A percentile compares a stretch with the other conserved stretches of the same genome.
These are phyloP conservation scores for Camptogramma bilineatum DNA, from an alignment of 2,888 invertebrate species.

Conservation along the genomic window DNA sequence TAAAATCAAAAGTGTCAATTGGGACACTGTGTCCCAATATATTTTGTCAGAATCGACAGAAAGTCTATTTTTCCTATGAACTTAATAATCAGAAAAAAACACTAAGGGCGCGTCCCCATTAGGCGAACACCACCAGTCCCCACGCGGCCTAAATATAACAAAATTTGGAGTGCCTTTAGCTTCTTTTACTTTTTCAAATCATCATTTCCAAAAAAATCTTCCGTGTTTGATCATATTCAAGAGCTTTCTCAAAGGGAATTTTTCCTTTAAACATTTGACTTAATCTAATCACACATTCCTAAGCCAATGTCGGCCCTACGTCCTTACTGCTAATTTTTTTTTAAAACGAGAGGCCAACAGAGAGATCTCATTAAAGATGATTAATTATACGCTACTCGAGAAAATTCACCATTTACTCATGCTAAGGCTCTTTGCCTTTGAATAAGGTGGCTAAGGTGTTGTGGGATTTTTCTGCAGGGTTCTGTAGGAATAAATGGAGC, in stretches of 20 bases:
- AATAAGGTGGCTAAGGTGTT: background rate
- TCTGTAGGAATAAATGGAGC: background rate
- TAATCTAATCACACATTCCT: background rate
- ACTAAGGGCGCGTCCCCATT: no score
- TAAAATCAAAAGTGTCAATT: no score
- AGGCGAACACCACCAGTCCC: no score
- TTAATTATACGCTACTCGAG: conserved; percentile 3
- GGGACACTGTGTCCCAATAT: no score
- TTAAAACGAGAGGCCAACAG: conserved; percentile 2
- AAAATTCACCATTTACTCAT: conserved; percentile 1
- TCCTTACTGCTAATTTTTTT: conserved; percentile 1
- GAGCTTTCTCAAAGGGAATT: background rate
- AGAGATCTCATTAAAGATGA: conserved; percentile 2
- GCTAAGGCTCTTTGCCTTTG: background rate
- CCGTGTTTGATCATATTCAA: background rate
- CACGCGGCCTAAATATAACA: no score
- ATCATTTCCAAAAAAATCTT: no score
- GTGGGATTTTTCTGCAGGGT: background rate
- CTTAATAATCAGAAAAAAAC: no score
- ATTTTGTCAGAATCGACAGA: no score
- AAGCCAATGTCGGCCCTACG: background rate
- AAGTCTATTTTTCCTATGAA: no score
- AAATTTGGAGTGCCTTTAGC: no score
- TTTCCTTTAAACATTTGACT: background rate
- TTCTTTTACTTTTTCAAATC: no score